Evolutionary conservation across 92 coral and sea anemone species (phyloP), one percentile per base, ranked within the genome.

Genomic region (Plumapathes pennacea): DNA sequence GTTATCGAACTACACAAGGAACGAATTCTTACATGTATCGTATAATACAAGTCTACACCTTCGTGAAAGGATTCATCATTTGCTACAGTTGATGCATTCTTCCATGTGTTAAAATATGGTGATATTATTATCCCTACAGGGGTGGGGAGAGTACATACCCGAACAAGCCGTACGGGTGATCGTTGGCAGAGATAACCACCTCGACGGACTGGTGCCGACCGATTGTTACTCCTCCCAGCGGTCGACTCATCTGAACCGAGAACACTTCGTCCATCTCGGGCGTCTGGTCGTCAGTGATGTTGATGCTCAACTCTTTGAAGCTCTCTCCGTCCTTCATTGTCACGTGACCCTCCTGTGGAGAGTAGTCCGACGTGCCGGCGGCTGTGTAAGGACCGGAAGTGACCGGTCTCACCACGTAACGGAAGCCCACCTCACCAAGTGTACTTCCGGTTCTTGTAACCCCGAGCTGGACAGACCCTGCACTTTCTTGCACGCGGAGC

Each of bases 221-320:
- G 27, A 92, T 69, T 55, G 32, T 67, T 9, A 86, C 87, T 11
- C 96, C 98, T 39, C 65, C 83, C 41, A 88, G 61, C 1, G 97
- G 96, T 25, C 90, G 79, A 54, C 84, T 85, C 46, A 91, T 88
- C 33, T 60, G 75, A 20, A 91, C 85, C 22, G 55, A 82, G 71
- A 91, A 87, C 46, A 72, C 89, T 54, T 91, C 97, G 54, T 70
- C 86, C 25, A 54, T 32, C 54, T 91, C 97, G 25, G 97, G 91
- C 8, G 32, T 45, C 44, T 38, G 60, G 40, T 91, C 97, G 26
- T 88, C 74, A 13, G 74, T 63, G 46, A 91, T 78, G 26, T 57
- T 88, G 10, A 91, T 54, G 22, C 32, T 50, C 14, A 91, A 52
- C 1, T 56, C 28, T 33, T 50, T 56, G 2, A 44, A 38, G 18